phyloP scores from a whole-genome alignment of 2,888 invertebrate genomes.

The Conchocele bisecta region DNA sequence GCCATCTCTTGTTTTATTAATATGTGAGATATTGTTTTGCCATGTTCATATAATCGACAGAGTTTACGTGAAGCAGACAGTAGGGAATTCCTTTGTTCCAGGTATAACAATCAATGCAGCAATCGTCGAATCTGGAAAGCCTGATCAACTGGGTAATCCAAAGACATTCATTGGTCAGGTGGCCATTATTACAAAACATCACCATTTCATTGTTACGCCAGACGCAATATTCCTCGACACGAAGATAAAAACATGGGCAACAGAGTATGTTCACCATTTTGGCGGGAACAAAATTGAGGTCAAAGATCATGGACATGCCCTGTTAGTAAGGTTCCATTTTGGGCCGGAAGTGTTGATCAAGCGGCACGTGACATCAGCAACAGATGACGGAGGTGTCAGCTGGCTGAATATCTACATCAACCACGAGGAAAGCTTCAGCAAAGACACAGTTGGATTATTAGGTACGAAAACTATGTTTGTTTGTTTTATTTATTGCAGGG shows the following conservation, averaged over 20 bases:
- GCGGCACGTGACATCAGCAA: conserved; percentile 16
- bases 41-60: no score
- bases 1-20: no score
- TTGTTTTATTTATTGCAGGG: no score
- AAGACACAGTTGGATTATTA: conserved; percentile 34
- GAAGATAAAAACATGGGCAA: conserved; percentile 30
- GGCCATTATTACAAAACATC: conserved; percentile 29
- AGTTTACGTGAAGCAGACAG: no score
- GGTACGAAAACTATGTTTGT: no score
- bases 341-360: conserved; percentile 39
- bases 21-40: no score
- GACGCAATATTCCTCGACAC: conserved; percentile 39
- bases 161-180: conserved; percentile 58
- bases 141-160: conserved; percentile 28
- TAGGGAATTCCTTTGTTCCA: conserved; percentile 21
- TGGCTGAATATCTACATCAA: conserved; percentile 40
- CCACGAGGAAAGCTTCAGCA: conserved; percentile 48
- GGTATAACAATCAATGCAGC: conserved; percentile 51
- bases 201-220: conserved; percentile 29
- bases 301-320: neutral
- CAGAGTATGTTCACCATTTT: conserved; percentile 21
- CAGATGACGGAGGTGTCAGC: conserved; percentile 3
- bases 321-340: conserved; percentile 38
- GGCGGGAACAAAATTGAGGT: conserved; percentile 32
- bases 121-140: conserved; percentile 26